Evolutionary conservation across 1,140 invertebrate genomes (phyloP).

Genomic region (Drosophila truncata): DNA sequence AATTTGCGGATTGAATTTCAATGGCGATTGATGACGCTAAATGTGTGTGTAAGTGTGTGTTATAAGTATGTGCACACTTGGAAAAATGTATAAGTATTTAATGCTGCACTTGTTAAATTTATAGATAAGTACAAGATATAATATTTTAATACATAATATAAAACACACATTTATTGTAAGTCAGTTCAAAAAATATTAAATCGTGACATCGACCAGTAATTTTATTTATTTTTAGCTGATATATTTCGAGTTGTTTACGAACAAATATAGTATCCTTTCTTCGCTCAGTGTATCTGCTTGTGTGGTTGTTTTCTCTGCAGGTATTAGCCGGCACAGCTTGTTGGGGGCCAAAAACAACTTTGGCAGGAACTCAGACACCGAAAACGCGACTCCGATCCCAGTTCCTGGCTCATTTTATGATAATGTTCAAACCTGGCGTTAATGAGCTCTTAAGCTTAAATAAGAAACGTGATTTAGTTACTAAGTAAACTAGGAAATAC

Average conservation of each 20-base stretch:
- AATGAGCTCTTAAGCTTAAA: constrained; percentile 84
- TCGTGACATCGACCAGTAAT: too few relatives aligned
- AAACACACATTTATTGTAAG: too few relatives aligned
- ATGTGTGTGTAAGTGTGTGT: constrained; percentile 16
- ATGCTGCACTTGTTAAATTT: too few relatives aligned
- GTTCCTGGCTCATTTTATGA: constrained; percentile 75
- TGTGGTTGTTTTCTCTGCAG: constrained; percentile 12
- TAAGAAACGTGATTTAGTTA: constrained; percentile 84
- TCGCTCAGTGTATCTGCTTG: constrained; percentile 8
- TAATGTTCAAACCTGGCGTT: constrained; percentile 81
- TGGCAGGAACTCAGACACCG: constrained; percentile 46
- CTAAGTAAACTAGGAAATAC: constrained; percentile 80
- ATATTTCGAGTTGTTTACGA: too few relatives aligned
- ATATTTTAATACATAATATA: too few relatives aligned
- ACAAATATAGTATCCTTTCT: too few relatives aligned
- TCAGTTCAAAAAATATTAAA: too few relatives aligned
- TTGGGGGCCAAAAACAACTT: constrained; percentile 46
- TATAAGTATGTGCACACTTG: constrained; percentile 17
- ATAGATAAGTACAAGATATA: too few relatives aligned
- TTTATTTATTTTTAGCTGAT: too few relatives aligned
- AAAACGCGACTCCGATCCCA: constrained; percentile 41
- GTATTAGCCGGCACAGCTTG: constrained; percentile 44
- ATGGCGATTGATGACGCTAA: constrained; percentile 77
- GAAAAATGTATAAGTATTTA: not conserved
- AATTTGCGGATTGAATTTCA: constrained; percentile 83